phyloP scores from a whole-genome alignment of 2,113 vertebrate species.

The Excalfactoria chinensis region DNA sequence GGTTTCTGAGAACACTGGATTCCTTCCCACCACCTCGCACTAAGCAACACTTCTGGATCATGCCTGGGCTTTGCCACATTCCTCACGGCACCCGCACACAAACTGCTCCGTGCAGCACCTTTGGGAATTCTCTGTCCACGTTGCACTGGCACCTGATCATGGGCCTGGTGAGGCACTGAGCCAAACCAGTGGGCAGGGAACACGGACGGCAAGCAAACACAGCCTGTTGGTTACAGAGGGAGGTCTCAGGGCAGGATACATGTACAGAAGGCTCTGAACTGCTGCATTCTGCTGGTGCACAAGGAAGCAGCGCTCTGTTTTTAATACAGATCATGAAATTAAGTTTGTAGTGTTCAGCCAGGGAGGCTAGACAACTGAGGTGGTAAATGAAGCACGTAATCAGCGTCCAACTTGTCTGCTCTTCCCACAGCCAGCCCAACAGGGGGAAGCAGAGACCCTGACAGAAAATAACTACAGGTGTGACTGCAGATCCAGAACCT shows the following conservation, averaged over 20 bases:
- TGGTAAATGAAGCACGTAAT: not conserved
- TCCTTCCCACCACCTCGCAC: not conserved
- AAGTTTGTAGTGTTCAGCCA: not conserved
- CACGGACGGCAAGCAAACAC: not conserved
- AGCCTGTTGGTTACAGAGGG: not conserved
- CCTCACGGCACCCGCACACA: not conserved
- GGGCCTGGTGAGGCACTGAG: not conserved
- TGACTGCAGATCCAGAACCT: not conserved
- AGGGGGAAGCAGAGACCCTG: not conserved
- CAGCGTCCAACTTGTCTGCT: accelerated
- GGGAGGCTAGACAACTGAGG: not conserved
- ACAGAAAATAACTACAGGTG: not conserved
- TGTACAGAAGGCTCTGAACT: not conserved
- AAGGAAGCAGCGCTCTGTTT: not conserved
- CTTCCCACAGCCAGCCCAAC: not conserved
- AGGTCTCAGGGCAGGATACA: accelerated
- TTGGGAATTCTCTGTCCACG: not conserved
- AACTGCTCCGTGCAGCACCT: not conserved
- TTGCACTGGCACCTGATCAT: not conserved
- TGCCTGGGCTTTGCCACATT: accelerated
- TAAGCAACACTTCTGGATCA: not conserved
- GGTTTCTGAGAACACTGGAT: not conserved
- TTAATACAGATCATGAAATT: not conserved
- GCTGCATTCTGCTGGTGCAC: not conserved
- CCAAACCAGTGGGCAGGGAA: constrained; percentile 32